phyloP scores from a whole-genome alignment of 2,888 invertebrate species.

The Drosophila anceps region DNA sequence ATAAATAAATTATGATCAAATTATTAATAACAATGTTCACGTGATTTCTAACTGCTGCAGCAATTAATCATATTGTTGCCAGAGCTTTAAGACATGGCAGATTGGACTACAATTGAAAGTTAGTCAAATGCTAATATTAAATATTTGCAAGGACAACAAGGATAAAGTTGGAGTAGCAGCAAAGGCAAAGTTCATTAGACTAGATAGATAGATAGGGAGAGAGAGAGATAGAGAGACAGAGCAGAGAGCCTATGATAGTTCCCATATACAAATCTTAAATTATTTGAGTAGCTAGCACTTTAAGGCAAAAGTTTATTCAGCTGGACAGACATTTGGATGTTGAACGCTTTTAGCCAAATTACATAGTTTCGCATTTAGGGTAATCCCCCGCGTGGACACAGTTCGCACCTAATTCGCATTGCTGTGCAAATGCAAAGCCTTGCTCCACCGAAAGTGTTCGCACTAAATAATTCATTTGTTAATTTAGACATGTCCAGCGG shows the following conservation, averaged over 20 bases:
- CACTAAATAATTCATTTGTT: constrained; percentile 79
- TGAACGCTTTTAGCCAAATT: constrained; percentile 70
- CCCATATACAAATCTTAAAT: no score
- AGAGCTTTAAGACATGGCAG: neutral
- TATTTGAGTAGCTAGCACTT: no score
- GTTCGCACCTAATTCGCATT: constrained; percentile 77
- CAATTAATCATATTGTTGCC: neutral
- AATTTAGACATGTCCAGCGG: constrained; percentile 67
- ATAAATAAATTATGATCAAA: neutral
- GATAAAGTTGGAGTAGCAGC: constrained; percentile 10
- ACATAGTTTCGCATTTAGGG: constrained; percentile 70
- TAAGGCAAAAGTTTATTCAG: constrained; percentile 29
- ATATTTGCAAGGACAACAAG: neutral
- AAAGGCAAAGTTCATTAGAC: neutral
- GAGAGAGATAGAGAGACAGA: no score
- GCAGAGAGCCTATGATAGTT: no score
- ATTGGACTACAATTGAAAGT: neutral
- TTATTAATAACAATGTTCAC: neutral
- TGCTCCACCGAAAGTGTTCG: constrained; percentile 70
- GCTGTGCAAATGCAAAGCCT: constrained; percentile 66
- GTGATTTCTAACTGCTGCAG: neutral
- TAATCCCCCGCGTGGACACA: constrained; percentile 72
- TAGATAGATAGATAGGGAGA: no score
- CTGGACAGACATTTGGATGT: constrained; percentile 16
- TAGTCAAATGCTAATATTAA: neutral